A percentile compares a stretch with the other conserved stretches of the same genome.
These are phyloP conservation scores for Apogon hyalosoma DNA, from an alignment of 2,797 vertebrate genomes.

Conservation along the genomic window DNA sequence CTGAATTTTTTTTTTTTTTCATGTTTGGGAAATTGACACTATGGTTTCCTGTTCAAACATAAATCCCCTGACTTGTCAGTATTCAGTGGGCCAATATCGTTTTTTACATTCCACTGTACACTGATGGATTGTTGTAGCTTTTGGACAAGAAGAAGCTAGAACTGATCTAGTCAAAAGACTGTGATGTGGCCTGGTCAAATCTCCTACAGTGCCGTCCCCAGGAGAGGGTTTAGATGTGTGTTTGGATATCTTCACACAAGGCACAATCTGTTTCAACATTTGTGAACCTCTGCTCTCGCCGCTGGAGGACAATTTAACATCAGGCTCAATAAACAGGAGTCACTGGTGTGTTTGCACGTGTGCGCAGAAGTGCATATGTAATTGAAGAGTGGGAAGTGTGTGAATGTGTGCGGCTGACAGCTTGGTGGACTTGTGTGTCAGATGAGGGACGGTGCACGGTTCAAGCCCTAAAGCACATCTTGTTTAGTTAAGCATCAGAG, in stretches of 20 bases:
- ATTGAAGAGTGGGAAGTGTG: slow-evolving; percentile 38
- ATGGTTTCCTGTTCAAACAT: slow-evolving; percentile 34
- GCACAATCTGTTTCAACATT: slow-evolving; percentile 73
- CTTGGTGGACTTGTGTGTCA: slow-evolving; percentile 39
- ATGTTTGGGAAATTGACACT: slow-evolving; percentile 26
- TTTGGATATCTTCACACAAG: slow-evolving; percentile 72
- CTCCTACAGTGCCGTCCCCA: slow-evolving; percentile 64
- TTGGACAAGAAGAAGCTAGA: slow-evolving; percentile 42
- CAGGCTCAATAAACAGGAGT: slow-evolving; percentile 74
- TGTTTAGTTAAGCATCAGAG: slow-evolving; percentile 49
- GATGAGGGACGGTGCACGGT: slow-evolving; percentile 36
- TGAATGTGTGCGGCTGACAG: slow-evolving; percentile 46
- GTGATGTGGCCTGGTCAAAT: slow-evolving; percentile 63
- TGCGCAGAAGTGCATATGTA: slow-evolving; percentile 38
- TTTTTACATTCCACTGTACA: slow-evolving; percentile 34
- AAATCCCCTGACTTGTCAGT: slow-evolving; percentile 37
- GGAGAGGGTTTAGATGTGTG: slow-evolving; percentile 63
- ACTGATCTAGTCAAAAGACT: slow-evolving; percentile 44
- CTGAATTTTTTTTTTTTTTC: slow-evolving; percentile 8
- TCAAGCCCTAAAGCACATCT: slow-evolving; percentile 38
- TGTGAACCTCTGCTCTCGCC: slow-evolving; percentile 54
- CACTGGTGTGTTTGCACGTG: slow-evolving; percentile 58
- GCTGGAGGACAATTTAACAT: slow-evolving; percentile 74
- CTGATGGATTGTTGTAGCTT: slow-evolving; percentile 63
- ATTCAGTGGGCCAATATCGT: slow-evolving; percentile 15